A percentile compares a stretch with the other conserved stretches of the same genome.
Evolutionary conservation across 30 jellyfish, hydroid and myxozoan species (phyloP).

Genomic region (Mastigias papua): DNA sequence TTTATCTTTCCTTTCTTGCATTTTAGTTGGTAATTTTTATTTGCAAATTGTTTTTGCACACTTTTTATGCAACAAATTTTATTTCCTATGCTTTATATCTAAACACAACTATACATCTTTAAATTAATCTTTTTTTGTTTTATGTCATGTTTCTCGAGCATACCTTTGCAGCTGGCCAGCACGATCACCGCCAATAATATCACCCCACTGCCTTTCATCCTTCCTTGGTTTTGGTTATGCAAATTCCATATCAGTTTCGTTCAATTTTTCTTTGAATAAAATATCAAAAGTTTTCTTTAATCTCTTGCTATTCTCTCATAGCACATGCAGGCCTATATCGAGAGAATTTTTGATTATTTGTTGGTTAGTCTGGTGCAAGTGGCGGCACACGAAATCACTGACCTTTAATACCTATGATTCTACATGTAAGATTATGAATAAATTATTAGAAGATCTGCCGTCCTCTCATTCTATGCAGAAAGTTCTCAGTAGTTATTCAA

Average conservation of each 20-base stretch:
- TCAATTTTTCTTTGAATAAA: no score
- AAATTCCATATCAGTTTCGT: not conserved
- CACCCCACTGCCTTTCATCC: not conserved
- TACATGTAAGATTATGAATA: constrained; percentile 6
- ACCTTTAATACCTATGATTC: constrained; percentile 30
- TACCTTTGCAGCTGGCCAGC: constrained; percentile 61
- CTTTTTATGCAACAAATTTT: no score
- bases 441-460: not conserved
- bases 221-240: constrained; percentile 1
- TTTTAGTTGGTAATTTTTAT: no score
- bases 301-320: not conserved
- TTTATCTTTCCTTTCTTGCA: no score
- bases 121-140: no score
- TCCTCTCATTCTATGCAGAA: not conserved
- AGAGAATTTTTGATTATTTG: constrained; percentile 18
- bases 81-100: no score
- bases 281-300: not conserved
- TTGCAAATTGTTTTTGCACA: no score
- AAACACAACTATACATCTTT: no score
- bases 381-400: constrained; percentile 74
- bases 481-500: no score
- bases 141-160: not conserved
- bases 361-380: constrained; percentile 47
- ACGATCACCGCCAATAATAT: constrained; percentile 18
- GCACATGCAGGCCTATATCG: not conserved